These are phyloP conservation scores for Cololabis saira DNA, from an alignment of 2,113 vertebrate species.

Conservation along the genomic window DNA sequence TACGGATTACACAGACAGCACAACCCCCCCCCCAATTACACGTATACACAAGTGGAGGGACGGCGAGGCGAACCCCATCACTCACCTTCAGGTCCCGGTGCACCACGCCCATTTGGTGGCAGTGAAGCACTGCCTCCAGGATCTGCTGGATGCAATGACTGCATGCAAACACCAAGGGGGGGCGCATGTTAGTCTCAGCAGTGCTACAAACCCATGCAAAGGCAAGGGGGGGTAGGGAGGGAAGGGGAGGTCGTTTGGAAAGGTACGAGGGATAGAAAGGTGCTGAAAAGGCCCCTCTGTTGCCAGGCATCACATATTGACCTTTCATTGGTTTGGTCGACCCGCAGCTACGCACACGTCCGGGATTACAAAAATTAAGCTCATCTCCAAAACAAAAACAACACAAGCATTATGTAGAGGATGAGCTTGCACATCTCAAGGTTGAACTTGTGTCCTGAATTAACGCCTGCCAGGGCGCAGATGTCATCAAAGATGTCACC, in stretches of 20 bases:
- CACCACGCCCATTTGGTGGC: constrained; percentile 98
- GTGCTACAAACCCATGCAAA: constrained; percentile 79
- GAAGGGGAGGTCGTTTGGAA: neutral
- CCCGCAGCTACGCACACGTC: neutral
- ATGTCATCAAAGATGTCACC: no score
- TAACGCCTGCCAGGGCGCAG: no score
- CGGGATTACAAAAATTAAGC: neutral
- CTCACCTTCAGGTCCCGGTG: constrained; percentile 99
- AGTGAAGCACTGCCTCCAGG: constrained; percentile 96
- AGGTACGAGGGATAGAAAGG: constrained; percentile 18
- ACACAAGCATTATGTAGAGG: no score
- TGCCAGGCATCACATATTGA: constrained; percentile 3
- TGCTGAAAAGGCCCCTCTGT: constrained; percentile 45
- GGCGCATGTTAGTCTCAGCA: constrained; percentile 84
- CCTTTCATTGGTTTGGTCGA: neutral
- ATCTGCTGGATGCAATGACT: constrained; percentile 99
- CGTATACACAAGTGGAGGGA: constrained; percentile 25
- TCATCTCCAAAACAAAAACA: no score
- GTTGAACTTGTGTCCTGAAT: no score
- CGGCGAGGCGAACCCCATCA: constrained; percentile 64
- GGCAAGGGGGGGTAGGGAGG: constrained; percentile 38
- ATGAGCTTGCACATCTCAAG: no score
- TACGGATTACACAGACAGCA: constrained; percentile 37
- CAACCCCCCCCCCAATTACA: constrained; percentile 13
- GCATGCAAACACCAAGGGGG: constrained; percentile 86